phyloP scores from a whole-genome alignment of 2,797 vertebrate species.

The Pipistrellus nathusii region DNA sequence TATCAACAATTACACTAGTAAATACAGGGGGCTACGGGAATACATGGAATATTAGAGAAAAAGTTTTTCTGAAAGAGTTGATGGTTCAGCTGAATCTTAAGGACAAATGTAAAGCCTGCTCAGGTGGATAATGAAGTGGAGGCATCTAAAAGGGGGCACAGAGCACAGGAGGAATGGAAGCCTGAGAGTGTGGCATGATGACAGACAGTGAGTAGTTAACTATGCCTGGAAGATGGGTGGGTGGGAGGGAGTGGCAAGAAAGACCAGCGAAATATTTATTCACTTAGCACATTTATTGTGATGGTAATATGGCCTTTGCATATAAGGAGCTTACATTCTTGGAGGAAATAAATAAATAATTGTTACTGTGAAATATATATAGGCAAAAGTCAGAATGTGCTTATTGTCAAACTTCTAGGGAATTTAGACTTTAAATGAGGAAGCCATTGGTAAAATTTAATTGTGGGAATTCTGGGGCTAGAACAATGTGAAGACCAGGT shows the following conservation, averaged over 20 bases:
- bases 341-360: neutral
- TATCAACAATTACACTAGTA: neutral
- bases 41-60: neutral
- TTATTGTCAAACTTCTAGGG: neutral
- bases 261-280: neutral
- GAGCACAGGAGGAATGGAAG: neutral
- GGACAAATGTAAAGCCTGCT: neutral
- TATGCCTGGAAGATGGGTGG: neutral
- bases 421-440: slow-evolving; percentile 25
- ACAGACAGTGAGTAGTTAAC: neutral
- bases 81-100: neutral
- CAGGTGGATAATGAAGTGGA: neutral
- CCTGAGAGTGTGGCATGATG: neutral
- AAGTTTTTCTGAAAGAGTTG: neutral
- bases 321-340: neutral
- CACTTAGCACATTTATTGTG: neutral
- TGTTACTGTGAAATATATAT: neutral
- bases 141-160: neutral
- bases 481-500: neutral
- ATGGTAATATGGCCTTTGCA: neutral
- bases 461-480: neutral
- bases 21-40: neutral
- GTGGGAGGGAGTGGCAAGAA: neutral
- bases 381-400: neutral
- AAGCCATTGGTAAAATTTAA: neutral